Conservation (phyloP, 2,113 vertebrate species). For the Callorhinus ursinus region DNA sequence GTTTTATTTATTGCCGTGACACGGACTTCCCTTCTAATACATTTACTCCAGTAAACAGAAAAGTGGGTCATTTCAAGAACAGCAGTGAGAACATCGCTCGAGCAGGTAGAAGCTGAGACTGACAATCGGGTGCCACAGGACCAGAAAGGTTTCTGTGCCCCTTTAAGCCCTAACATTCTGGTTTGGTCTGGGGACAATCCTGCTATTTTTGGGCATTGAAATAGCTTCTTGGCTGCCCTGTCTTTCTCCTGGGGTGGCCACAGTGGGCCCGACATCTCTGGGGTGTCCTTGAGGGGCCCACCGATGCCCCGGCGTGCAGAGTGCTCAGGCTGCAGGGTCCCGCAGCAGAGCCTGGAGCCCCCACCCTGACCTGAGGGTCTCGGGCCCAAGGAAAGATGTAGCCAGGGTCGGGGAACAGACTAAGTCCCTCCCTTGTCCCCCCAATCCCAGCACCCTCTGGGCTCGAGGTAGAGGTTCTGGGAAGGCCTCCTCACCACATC, state of each 20-base stretch:
- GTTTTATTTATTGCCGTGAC: conserved; percentile 18
- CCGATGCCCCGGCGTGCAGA: background rate
- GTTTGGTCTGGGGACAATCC: background rate
- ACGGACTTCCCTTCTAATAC: conserved; percentile 7
- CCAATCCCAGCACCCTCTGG: background rate
- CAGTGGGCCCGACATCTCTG: background rate
- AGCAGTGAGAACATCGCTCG: background rate
- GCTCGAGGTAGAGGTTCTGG: conserved; percentile 22
- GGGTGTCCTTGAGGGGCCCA: background rate
- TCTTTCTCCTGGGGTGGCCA: background rate
- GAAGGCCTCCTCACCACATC: conserved; percentile 71
- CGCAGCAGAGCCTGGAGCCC: background rate
- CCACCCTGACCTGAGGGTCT: background rate
- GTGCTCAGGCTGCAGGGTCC: background rate
- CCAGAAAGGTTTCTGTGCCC: background rate
- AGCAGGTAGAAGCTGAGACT: background rate
- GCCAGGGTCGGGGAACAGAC: background rate
- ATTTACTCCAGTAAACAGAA: conserved; percentile 4
- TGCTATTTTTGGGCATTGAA: background rate
- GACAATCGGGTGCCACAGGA: background rate
- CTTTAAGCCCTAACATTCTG: background rate
- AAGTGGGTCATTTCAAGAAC: conserved; percentile 39
- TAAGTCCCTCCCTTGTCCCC: background rate
- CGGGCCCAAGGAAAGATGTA: background rate
- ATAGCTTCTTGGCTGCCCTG: background rate